Conservation (phyloP, 2,888 invertebrate species). For the Timema podura region DNA sequence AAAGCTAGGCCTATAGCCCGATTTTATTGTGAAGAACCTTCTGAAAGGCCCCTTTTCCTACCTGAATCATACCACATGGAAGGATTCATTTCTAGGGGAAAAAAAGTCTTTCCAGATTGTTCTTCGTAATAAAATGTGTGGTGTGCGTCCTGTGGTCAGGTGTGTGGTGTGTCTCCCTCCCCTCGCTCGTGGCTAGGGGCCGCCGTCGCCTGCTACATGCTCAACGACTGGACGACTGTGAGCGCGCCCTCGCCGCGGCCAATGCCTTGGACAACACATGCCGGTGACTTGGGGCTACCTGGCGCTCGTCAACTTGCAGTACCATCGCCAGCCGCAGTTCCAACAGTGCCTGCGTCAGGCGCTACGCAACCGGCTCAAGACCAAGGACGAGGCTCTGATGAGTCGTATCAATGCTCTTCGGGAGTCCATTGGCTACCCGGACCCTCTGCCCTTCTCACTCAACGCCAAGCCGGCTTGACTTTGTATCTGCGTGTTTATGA, state of each 20-base stretch:
- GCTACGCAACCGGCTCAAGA: background rate
- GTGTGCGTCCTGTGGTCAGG: no score
- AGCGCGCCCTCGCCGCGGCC: slow-evolving; percentile 9
- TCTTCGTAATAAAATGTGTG: no score
- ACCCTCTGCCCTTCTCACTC: slow-evolving; percentile 2
- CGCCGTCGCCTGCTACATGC: slow-evolving; percentile 9
- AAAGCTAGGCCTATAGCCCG: no score
- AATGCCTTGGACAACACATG: slow-evolving; percentile 17
- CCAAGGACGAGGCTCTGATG: background rate
- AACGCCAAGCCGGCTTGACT: no score
- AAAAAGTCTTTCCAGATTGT: no score
- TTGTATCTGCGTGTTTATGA: no score
- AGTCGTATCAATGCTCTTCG: background rate
- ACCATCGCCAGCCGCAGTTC: slow-evolving; percentile 4
- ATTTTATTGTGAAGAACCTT: no score
- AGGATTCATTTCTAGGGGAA: no score
- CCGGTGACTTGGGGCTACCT: slow-evolving; percentile 17
- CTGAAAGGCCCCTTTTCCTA: no score
- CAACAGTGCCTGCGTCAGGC: slow-evolving; percentile 17
- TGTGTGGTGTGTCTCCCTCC: background rate
- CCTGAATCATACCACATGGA: no score
- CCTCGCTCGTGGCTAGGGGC: slow-evolving; percentile 9
- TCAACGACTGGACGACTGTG: slow-evolving; percentile 1
- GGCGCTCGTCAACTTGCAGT: slow-evolving; percentile 3
- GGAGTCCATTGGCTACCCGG: background rate